These are phyloP conservation scores for Sitophilus oryzae DNA, from an alignment of 1,140 invertebrate genomes.

Conservation along the genomic window DNA sequence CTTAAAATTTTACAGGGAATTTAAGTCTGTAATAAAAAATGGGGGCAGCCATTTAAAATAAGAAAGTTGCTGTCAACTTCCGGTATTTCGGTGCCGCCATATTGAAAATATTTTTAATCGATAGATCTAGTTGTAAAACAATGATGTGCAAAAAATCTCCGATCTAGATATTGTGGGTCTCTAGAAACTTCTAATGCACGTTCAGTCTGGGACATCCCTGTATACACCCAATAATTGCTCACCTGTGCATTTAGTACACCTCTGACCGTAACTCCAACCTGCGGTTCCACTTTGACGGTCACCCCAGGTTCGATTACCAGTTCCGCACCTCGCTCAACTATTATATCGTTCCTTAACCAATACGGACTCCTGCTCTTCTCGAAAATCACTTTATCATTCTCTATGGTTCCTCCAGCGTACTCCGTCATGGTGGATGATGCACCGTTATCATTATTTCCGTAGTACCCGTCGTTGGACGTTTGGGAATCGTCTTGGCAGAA, in stretches of 20 bases:
- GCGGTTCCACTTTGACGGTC: conserved; percentile 76
- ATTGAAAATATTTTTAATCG: too few relatives aligned
- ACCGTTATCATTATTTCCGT: background rate
- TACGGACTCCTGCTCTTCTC: conserved; percentile 65
- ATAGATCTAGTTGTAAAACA: too few relatives aligned
- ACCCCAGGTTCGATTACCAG: conserved; percentile 82
- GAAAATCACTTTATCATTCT: conserved; percentile 51
- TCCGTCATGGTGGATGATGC: conserved; percentile 39
- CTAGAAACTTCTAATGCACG: too few relatives aligned
- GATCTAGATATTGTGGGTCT: too few relatives aligned
- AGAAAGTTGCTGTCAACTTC: too few relatives aligned
- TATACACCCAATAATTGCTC: too few relatives aligned
- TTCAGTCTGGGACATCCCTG: too few relatives aligned
- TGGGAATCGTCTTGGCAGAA: conserved; percentile 1
- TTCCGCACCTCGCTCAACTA: conserved; percentile 65
- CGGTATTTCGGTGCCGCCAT: too few relatives aligned
- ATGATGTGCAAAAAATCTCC: too few relatives aligned
- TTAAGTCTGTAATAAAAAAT: too few relatives aligned
- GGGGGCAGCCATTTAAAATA: too few relatives aligned
- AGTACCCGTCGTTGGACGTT: conserved; percentile 3
- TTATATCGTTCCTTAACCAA: conserved; percentile 71
- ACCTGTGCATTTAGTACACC: conserved; percentile 83
- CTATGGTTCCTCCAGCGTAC: conserved; percentile 55
- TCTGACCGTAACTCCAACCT: conserved; percentile 83
- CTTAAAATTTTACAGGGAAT: too few relatives aligned